Conservation (phyloP, 2,888 invertebrate genomes). For the Drosophila villosipedis region DNA sequence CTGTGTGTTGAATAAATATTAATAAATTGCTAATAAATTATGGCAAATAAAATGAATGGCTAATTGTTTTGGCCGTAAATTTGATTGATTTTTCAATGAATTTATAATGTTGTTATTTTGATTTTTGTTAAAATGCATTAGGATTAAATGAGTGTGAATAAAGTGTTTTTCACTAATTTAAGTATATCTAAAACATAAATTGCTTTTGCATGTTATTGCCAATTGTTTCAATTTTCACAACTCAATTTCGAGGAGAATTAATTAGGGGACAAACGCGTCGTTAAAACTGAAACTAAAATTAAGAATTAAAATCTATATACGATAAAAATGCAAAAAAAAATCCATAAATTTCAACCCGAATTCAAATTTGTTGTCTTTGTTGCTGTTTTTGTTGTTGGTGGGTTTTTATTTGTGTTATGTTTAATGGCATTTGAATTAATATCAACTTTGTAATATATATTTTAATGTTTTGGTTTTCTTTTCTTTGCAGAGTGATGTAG, state of each 20-base stretch:
- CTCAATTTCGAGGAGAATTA: conserved; percentile 12
- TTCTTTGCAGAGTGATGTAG: conserved; percentile 15
- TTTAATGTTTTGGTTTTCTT: conserved; percentile 11
- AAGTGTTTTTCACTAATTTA: conserved; percentile 18
- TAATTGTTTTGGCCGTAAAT: conserved; percentile 34
- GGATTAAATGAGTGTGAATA: conserved; percentile 1
- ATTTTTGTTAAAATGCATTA: conserved; percentile 2
- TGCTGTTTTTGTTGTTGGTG: conserved; percentile 39
- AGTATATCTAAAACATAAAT: conserved; percentile 21
- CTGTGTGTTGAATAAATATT: conserved; percentile 46
- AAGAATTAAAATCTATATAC: background rate
- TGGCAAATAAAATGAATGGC: conserved; percentile 61
- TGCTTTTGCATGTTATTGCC: conserved; percentile 50
- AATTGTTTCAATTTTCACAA: conserved; percentile 39
- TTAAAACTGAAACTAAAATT: background rate
- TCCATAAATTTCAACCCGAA: background rate
- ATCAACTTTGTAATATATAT: conserved; percentile 28
- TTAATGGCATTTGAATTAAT: conserved; percentile 42
- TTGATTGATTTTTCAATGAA: conserved; percentile 34
- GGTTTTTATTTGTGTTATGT: conserved; percentile 28
- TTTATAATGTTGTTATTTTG: background rate
- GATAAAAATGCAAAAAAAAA: conserved; percentile 6
- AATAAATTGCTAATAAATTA: conserved; percentile 54
- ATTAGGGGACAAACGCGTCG: background rate
- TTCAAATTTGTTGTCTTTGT: conserved; percentile 15